Percentiles rank a stretch among this genome's conserved stretches.
phyloP scores from a whole-genome alignment of 2,113 vertebrate species.

The Scophthalmus maximus region DNA sequence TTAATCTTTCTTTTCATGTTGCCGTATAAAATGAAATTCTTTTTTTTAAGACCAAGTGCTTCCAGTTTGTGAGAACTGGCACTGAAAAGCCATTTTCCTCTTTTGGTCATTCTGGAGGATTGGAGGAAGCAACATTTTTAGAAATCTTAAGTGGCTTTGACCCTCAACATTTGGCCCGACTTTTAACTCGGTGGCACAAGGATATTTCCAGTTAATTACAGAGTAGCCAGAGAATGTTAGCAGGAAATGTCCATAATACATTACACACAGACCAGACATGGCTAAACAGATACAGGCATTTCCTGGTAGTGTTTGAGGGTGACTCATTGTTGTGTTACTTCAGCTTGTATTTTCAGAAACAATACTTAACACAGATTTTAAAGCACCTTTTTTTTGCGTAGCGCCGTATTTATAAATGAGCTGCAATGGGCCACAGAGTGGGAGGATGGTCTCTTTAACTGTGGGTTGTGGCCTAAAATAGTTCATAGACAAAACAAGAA shows the following conservation, averaged over 20 bases:
- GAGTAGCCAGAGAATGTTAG: constrained; percentile 69
- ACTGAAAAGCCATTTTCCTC: constrained; percentile 32
- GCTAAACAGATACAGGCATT: constrained; percentile 55
- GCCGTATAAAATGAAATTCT: background rate
- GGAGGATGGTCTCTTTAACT: background rate
- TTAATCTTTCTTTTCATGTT: background rate
- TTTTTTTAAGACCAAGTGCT: constrained; percentile 9
- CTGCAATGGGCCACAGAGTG: background rate
- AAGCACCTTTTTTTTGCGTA: background rate
- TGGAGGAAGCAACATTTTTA: constrained; percentile 70
- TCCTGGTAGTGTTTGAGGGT: constrained; percentile 60
- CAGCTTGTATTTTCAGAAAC: constrained; percentile 36
- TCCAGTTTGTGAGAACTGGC: constrained; percentile 53
- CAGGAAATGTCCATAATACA: constrained; percentile 76
- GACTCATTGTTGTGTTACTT: constrained; percentile 51
- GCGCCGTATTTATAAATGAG: background rate
- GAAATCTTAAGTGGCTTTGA: constrained; percentile 69
- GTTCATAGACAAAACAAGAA: background rate
- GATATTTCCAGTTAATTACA: constrained; percentile 80
- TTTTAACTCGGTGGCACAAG: constrained; percentile 46
- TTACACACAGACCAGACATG: constrained; percentile 58
- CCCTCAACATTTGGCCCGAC: constrained; percentile 50
- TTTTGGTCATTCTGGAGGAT: constrained; percentile 46
- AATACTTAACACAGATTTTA: constrained; percentile 2
- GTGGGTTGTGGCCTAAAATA: background rate